Evolutionary conservation across 2,113 vertebrate species (phyloP).

Genomic region (Chunga burmeisteri): DNA sequence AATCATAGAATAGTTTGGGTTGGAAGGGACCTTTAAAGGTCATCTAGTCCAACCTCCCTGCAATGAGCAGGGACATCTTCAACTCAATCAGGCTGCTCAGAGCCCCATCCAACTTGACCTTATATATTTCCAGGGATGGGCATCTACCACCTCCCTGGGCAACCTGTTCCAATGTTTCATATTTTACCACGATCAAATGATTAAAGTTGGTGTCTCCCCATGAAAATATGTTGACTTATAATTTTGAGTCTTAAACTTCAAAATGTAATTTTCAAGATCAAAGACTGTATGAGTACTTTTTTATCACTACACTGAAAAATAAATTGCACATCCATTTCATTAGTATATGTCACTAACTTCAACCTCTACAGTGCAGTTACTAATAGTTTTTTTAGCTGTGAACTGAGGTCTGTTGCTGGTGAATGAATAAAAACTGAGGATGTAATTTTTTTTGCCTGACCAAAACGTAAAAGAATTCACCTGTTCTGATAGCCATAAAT

Average conservation of each 20-base stretch:
- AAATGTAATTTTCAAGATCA: background rate
- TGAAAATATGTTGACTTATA: background rate
- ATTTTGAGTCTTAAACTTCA: background rate
- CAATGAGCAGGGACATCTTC: background rate
- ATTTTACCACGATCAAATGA: background rate
- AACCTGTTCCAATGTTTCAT: background rate
- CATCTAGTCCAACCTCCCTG: background rate
- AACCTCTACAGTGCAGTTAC: background rate
- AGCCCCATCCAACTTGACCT: background rate
- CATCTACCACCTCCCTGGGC: background rate
- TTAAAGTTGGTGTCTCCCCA: background rate
- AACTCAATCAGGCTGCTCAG: background rate
- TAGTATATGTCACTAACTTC: background rate
- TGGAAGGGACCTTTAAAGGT: background rate
- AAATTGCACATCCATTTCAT: background rate
- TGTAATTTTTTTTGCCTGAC: background rate
- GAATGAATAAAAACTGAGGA: background rate
- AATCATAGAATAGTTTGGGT: background rate
- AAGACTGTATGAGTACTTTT: background rate
- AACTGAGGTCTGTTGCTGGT: background rate
- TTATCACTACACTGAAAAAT: background rate
- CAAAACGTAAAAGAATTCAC: background rate
- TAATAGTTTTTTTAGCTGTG: background rate
- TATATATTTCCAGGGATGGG: background rate
- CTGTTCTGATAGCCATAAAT: background rate